These are phyloP conservation scores for Rotaria sp. DNA, from an alignment of 2,888 invertebrate species.

Conservation along the genomic window DNA sequence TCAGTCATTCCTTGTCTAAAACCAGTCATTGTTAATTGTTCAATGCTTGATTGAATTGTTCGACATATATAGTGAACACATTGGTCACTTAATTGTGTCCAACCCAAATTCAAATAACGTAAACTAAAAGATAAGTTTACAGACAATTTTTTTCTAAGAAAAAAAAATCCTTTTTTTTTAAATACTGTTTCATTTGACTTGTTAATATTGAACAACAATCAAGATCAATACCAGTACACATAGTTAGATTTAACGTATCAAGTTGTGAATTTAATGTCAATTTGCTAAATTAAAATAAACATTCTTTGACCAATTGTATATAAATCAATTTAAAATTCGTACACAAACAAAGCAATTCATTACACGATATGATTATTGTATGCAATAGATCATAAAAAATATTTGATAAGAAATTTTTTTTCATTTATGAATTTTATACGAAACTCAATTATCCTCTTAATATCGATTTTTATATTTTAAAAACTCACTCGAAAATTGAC, in stretches of 20 bases:
- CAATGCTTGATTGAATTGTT: conserved; percentile 63
- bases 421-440: too few relatives aligned
- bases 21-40: conserved; percentile 73
- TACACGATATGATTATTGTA: too few relatives aligned
- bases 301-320: neutral
- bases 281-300: conserved; percentile 52
- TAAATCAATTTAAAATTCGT: too few relatives aligned
- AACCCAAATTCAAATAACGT: conserved; percentile 65
- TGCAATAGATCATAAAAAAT: too few relatives aligned
- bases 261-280: conserved; percentile 66
- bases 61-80: conserved; percentile 63
- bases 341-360: too few relatives aligned
- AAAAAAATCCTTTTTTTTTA: conserved; percentile 52
- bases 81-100: conserved; percentile 66
- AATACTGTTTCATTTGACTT: conserved; percentile 61
- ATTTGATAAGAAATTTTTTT: too few relatives aligned
- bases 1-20: conserved; percentile 70
- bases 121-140: conserved; percentile 61
- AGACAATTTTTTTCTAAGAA: too few relatives aligned
- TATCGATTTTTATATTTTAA: too few relatives aligned
- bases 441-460: too few relatives aligned
- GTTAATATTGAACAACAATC: conserved; percentile 64
- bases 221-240: conserved; percentile 68
- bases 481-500: conserved; percentile 59
- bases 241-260: conserved; percentile 74